phyloP scores from a whole-genome alignment of 2,888 invertebrate species.

The Eupeodes luniger region DNA sequence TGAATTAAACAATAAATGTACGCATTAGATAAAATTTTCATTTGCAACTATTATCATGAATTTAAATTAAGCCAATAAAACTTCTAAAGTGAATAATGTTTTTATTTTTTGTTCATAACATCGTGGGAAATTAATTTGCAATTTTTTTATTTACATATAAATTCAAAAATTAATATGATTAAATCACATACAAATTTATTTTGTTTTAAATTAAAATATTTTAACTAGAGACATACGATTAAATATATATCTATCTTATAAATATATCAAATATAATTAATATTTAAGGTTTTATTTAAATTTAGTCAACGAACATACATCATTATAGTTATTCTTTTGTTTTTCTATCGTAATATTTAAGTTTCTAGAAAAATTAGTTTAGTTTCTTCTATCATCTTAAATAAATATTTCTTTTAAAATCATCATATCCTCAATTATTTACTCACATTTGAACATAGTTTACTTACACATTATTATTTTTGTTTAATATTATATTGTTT shows the following conservation, averaged over 20 bases:
- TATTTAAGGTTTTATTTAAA: not conserved
- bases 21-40: not conserved
- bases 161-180: conserved; percentile 16
- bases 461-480: conserved; percentile 20
- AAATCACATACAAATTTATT: conserved; percentile 23
- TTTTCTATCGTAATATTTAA: conserved; percentile 6
- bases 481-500: conserved; percentile 4
- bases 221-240: conserved; percentile 18
- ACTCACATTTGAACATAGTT: conserved; percentile 76
- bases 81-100: not conserved
- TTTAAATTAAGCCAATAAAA: not conserved
- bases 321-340: not conserved
- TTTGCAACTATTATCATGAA: not conserved
- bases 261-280: conserved; percentile 2
- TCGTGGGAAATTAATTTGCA: not conserved
- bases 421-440: conserved; percentile 52
- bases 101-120: not conserved
- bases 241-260: not conserved
- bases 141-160: conserved; percentile 20
- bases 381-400: conserved; percentile 22
- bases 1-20: not conserved
- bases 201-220: conserved; percentile 8
- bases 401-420: conserved; percentile 25
- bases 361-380: conserved; percentile 46
- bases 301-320: conserved; percentile 13